Evolutionary conservation across 2,797 vertebrate genomes (phyloP).

Genomic region (Danio tinwini): DNA sequence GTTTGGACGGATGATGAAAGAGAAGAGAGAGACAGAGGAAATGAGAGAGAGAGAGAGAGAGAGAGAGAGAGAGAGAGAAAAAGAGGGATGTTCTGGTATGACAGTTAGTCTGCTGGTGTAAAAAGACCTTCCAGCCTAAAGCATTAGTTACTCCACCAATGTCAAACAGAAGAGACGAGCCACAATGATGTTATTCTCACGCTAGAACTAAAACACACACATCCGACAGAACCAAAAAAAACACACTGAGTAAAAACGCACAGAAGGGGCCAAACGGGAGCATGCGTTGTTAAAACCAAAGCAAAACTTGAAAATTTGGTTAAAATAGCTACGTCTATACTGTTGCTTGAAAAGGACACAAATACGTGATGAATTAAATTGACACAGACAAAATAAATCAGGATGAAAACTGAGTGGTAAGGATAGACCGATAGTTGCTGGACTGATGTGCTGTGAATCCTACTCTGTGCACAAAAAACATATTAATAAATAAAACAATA

Average conservation of each 20-base stretch:
- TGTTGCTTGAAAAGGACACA: constrained; percentile 58
- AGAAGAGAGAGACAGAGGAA: constrained; percentile 55
- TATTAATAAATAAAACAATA: no score
- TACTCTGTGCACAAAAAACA: background rate
- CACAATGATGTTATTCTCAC: constrained; percentile 43
- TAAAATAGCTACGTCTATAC: constrained; percentile 49
- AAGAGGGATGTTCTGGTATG: constrained; percentile 53
- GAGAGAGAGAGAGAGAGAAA: constrained; percentile 57
- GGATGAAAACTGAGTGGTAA: constrained; percentile 62
- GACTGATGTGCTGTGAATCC: constrained; percentile 29
- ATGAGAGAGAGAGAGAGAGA: constrained; percentile 38
- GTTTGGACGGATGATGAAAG: constrained; percentile 30
- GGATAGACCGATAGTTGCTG: constrained; percentile 76
- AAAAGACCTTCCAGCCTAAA: constrained; percentile 56
- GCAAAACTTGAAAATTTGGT: constrained; percentile 22
- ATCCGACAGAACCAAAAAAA: constrained; percentile 3
- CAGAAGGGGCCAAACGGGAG: constrained; percentile 30
- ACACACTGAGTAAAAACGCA: background rate
- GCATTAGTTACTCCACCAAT: constrained; percentile 47
- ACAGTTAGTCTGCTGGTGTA: constrained; percentile 67
- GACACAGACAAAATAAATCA: constrained; percentile 46
- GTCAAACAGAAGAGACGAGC: constrained; percentile 60
- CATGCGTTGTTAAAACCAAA: constrained; percentile 69
- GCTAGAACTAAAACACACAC: constrained; percentile 17
- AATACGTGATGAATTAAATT: constrained; percentile 27